A percentile compares a stretch with the other conserved stretches of the same genome.
Evolutionary conservation across 1,140 invertebrate genomes (phyloP).

Genomic region (Riptortus pedestris): DNA sequence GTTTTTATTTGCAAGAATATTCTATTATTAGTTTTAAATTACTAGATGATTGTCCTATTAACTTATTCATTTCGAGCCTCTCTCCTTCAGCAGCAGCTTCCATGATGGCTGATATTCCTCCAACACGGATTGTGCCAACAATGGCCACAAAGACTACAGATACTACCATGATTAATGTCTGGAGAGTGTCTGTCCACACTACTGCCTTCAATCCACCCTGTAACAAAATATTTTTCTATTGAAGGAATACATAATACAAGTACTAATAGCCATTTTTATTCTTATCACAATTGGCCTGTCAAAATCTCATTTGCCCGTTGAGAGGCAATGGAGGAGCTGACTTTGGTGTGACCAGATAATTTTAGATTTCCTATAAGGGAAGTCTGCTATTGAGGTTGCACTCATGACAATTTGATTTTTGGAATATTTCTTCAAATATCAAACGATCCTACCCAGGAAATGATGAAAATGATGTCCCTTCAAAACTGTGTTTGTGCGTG

Average conservation of each 20-base stretch:
- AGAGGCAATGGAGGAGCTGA: background rate
- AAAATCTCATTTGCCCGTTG: background rate
- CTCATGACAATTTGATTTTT: too few species aligned
- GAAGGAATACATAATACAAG: background rate
- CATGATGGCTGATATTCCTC: background rate
- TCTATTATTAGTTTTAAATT: too few species aligned
- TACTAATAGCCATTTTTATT: background rate
- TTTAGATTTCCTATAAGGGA: too few species aligned
- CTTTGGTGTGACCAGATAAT: too few species aligned
- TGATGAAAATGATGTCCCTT: too few species aligned
- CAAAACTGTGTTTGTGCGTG: too few species aligned
- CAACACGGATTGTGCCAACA: slow-evolving; percentile 2
- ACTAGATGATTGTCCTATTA: too few species aligned
- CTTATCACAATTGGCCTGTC: background rate
- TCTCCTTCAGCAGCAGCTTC: background rate
- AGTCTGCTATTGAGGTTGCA: too few species aligned
- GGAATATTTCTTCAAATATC: too few species aligned
- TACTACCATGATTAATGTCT: background rate
- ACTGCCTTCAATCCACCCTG: slow-evolving; percentile 13
- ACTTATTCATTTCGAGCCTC: background rate
- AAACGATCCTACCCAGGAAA: too few species aligned
- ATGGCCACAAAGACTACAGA: background rate
- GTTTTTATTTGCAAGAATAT: too few species aligned
- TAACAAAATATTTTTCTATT: background rate
- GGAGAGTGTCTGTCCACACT: slow-evolving; percentile 6